A percentile compares a stretch with the other conserved stretches of the same genome.
Conservation (phyloP, 2,113 vertebrate genomes). For the Ochotona curzoniae region DNA sequence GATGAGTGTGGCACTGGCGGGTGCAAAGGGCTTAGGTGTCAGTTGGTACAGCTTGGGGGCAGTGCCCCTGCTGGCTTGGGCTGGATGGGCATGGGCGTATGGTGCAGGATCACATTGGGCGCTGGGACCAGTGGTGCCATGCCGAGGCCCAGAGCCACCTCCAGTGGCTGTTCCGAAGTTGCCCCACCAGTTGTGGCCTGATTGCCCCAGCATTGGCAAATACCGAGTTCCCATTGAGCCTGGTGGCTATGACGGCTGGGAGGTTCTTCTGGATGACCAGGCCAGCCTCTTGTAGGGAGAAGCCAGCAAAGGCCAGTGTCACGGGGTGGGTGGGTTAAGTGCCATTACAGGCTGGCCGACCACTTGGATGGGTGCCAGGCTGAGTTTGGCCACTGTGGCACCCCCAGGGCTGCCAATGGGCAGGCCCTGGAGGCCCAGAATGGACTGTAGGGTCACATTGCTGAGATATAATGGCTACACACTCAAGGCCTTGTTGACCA, state of each 20-base stretch:
- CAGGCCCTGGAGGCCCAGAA: slow-evolving; percentile 93
- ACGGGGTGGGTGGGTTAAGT: slow-evolving; percentile 93
- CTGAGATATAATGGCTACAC: slow-evolving; percentile 98
- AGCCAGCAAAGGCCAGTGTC: slow-evolving; percentile 84
- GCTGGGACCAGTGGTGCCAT: slow-evolving; percentile 89
- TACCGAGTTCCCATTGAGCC: slow-evolving; percentile 85
- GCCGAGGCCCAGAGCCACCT: slow-evolving; percentile 85
- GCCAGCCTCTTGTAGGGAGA: slow-evolving; percentile 88
- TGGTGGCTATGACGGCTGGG: slow-evolving; percentile 76
- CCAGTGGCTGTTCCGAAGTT: slow-evolving; percentile 89
- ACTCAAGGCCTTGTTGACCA: slow-evolving; percentile 97
- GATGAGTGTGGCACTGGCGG: too few species aligned
- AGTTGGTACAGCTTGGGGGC: slow-evolving; percentile 94
- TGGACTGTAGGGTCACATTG: slow-evolving; percentile 96
- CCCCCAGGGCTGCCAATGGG: slow-evolving; percentile 94
- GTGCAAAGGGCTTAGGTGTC: slow-evolving; percentile 53
- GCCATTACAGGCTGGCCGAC: slow-evolving; percentile 98
- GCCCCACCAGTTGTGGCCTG: slow-evolving; percentile 62
- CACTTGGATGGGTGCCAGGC: slow-evolving; percentile 96
- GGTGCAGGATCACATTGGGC: slow-evolving; percentile 95
- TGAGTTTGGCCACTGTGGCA: slow-evolving; percentile 90
- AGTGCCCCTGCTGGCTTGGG: slow-evolving; percentile 94
- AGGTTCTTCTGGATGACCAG: slow-evolving; percentile 94
- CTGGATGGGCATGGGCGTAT: slow-evolving; percentile 97
- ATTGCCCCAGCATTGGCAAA: slow-evolving; percentile 82